These are phyloP conservation scores for Choristoneura rosaceana DNA, from an alignment of 2,888 invertebrate species.

Conservation along the genomic window DNA sequence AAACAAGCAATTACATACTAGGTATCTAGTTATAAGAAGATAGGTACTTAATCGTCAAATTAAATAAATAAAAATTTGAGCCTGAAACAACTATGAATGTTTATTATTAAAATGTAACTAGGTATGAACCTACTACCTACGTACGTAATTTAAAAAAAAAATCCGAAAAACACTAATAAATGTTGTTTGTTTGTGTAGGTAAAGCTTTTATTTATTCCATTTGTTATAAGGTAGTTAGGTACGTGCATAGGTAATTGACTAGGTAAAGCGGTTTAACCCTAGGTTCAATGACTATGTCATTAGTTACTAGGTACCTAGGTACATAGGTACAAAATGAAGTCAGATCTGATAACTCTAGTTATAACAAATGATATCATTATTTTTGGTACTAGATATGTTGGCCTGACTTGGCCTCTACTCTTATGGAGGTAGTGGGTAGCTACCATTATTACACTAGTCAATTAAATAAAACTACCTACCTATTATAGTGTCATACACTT, in stretches of 20 bases:
- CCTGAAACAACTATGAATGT: neutral
- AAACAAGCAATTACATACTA: constrained; percentile 14
- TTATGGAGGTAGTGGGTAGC: neutral
- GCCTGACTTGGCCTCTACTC: too few relatives aligned
- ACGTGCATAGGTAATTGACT: too few relatives aligned
- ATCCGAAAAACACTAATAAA: too few relatives aligned
- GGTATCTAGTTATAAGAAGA: neutral
- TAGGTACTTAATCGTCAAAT: too few relatives aligned
- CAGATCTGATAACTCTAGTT: neutral
- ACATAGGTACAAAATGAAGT: neutral
- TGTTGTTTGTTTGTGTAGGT: too few relatives aligned
- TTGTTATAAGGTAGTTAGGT: neutral
- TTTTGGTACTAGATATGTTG: neutral
- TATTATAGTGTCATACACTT: too few relatives aligned
- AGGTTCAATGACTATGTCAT: neutral
- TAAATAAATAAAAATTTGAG: neutral
- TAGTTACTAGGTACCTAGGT: neutral
- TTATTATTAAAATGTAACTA: neutral
- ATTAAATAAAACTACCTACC: too few relatives aligned
- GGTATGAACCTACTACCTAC: neutral
- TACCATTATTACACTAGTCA: too few relatives aligned
- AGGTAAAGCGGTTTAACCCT: neutral
- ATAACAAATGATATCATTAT: neutral
- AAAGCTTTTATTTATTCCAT: neutral
- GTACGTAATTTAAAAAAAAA: too few relatives aligned